Percentiles rank a stretch among this genome's conserved stretches.
phyloP scores from a whole-genome alignment of 1,140 invertebrate species.

The Ceratina australensis region DNA sequence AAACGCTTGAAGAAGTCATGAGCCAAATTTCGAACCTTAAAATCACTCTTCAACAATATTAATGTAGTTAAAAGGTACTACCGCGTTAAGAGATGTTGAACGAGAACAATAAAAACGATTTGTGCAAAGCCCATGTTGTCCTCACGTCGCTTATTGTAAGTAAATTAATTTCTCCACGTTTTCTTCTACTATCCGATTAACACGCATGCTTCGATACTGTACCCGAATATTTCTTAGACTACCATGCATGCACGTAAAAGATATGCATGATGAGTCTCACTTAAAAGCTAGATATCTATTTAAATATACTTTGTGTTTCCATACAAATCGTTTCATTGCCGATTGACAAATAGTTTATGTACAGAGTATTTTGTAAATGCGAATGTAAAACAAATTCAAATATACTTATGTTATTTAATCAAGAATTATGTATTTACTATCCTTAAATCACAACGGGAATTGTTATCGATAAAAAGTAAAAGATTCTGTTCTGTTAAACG shows the following conservation, averaged over 20 bases:
- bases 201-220: too few relatives aligned
- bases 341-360: neutral
- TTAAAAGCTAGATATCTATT: neutral
- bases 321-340: too few relatives aligned
- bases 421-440: neutral
- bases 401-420: neutral
- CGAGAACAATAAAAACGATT: neutral
- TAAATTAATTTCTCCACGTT: conserved; percentile 22
- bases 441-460: neutral
- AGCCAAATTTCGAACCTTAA: neutral
- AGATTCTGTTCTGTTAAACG: neutral
- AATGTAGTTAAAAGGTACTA: neutral
- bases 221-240: neutral
- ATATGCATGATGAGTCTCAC: neutral
- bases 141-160: conserved; percentile 67
- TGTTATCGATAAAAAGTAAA: neutral
- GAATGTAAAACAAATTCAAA: neutral
- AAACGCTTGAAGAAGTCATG: neutral
- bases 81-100: conserved; percentile 35
- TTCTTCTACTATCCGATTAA: neutral
- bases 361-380: neutral
- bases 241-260: too few relatives aligned
- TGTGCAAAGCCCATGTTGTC: conserved; percentile 45
- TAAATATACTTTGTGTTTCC: too few relatives aligned
- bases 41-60: neutral